Percentiles rank a stretch among this genome's conserved stretches.
phyloP scores from a whole-genome alignment of 2,888 invertebrate species.

The Drosophila putrida region DNA sequence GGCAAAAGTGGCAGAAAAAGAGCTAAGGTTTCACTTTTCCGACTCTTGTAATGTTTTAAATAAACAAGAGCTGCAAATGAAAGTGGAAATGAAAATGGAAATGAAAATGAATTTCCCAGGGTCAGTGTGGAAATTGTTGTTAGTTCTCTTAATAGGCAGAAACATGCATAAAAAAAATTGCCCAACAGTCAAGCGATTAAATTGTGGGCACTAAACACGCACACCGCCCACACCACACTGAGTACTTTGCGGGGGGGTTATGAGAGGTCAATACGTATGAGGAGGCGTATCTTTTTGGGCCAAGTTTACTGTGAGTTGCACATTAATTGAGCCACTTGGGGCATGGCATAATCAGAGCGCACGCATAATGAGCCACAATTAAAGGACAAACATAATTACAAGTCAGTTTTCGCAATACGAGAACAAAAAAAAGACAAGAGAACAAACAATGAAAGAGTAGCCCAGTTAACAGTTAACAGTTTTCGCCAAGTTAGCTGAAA shows the following conservation, averaged over 20 bases:
- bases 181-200: constrained; percentile 39
- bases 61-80: constrained; percentile 30
- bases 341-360: constrained; percentile 70
- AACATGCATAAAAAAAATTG: constrained; percentile 17
- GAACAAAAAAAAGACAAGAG: constrained; percentile 26
- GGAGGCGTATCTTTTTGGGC: neutral
- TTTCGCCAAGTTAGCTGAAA: constrained; percentile 15
- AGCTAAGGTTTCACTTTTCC: constrained; percentile 28
- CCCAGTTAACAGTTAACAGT: neutral
- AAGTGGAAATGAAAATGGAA: constrained; percentile 19
- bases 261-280: constrained; percentile 10
- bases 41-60: constrained; percentile 45
- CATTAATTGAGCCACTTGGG: constrained; percentile 80
- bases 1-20: constrained; percentile 23
- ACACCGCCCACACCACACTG: constrained; percentile 7
- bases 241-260: neutral
- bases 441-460: neutral
- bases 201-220: constrained; percentile 55
- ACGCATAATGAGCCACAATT: constrained; percentile 79
- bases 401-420: constrained; percentile 48
- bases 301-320: constrained; percentile 13
- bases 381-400: constrained; percentile 79
- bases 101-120: constrained; percentile 29
- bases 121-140: constrained; percentile 20
- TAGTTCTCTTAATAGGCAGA: constrained; percentile 20